Evolutionary conservation across 2,888 invertebrate species (phyloP), one percentile per base, ranked within the genome.

Genomic region (Boloria euphrosyne): DNA sequence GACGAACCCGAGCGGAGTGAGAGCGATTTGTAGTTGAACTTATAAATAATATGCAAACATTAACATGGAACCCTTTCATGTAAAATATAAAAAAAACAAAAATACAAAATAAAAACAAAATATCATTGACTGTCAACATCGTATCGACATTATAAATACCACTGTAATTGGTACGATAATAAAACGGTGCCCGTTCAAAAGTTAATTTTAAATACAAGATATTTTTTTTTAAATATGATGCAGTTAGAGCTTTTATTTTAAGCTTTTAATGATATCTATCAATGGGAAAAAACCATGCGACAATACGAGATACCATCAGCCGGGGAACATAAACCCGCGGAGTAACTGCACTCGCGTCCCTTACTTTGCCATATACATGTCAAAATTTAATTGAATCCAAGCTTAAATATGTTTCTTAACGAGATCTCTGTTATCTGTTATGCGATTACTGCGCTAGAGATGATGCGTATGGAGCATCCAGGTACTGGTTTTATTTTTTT

Each of bases 331-430:
- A 78, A 78, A 78, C 70, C 71, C 62, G 60, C 70, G 72, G 75
- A 76, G 70, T 66, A 72, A 76, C 73, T 67, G 68, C 73, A 60
- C 50, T 68, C 68, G 67, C 70, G 57, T 27, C 46, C 50, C 22
- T 22, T 46, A 46, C 70, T 76, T 77, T 76, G 75, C 79, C 83
- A 74, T 84, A 82, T 82, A 83, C 82, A 83, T 83, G 87, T 87
- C 88, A 82, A 80, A 81, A 79, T 80, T 84, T 88, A 87, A 89
- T 87, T 87, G 86, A 88, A 89, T 81, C 79, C 73, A 74, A 75
- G 78, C 78, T 84, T 84, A 84, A 87, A 84, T 82, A 83, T 77
- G 75, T 79, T 83, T 71, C 77, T 80, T 81, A 82, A 81, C 79
- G 82, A 77, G 77, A 72, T 66, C 70, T 70, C 64, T 64, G 63